A percentile compares a stretch with the other conserved stretches of the same genome.
These are phyloP conservation scores for Erebia palarica DNA, from an alignment of 2,888 invertebrate genomes.

Conservation along the genomic window DNA sequence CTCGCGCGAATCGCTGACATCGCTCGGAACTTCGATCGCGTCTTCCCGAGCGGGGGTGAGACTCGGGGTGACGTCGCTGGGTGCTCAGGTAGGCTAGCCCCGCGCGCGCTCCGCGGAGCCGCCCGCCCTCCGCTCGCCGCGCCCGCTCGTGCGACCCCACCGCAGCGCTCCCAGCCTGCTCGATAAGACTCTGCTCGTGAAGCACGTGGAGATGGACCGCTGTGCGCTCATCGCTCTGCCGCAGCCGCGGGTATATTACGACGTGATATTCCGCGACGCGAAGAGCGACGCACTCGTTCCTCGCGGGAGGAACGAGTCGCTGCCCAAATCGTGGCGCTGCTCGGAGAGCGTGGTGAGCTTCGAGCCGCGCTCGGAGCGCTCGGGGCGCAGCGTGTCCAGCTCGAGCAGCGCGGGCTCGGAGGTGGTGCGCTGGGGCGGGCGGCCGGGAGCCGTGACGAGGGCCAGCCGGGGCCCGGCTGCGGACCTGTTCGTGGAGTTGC, in stretches of 20 bases:
- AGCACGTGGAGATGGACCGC: slow-evolving; percentile 69
- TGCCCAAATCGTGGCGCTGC: slow-evolving; percentile 73
- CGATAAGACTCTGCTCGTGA: slow-evolving; percentile 73
- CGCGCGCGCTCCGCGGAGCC: slow-evolving; percentile 78
- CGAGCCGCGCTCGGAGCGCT: slow-evolving; percentile 55
- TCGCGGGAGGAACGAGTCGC: slow-evolving; percentile 66
- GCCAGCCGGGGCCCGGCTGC: slow-evolving; percentile 79
- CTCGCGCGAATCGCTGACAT: slow-evolving; percentile 92
- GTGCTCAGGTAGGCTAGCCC: slow-evolving; percentile 85
- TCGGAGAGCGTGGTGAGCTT: slow-evolving; percentile 71
- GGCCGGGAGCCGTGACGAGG: slow-evolving; percentile 79
- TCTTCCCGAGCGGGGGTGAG: slow-evolving; percentile 86
- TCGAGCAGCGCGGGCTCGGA: slow-evolving; percentile 47
- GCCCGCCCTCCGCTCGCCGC: slow-evolving; percentile 54
- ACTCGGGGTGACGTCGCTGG: slow-evolving; percentile 87
- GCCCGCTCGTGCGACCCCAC: slow-evolving; percentile 59
- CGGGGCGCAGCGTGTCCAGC: slow-evolving; percentile 57
- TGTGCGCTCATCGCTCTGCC: slow-evolving; percentile 77
- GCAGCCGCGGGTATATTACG: slow-evolving; percentile 70
- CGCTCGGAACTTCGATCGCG: slow-evolving; percentile 84
- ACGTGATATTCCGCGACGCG: slow-evolving; percentile 61
- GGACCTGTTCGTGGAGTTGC: slow-evolving; percentile 74
- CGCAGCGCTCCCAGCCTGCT: slow-evolving; percentile 68
- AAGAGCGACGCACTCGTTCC: slow-evolving; percentile 60
- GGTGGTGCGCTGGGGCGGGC: slow-evolving; percentile 72